Base-by-base conservation (phyloP, 2,113 vertebrate genomes). In the Chaetura pelagica region DNA sequence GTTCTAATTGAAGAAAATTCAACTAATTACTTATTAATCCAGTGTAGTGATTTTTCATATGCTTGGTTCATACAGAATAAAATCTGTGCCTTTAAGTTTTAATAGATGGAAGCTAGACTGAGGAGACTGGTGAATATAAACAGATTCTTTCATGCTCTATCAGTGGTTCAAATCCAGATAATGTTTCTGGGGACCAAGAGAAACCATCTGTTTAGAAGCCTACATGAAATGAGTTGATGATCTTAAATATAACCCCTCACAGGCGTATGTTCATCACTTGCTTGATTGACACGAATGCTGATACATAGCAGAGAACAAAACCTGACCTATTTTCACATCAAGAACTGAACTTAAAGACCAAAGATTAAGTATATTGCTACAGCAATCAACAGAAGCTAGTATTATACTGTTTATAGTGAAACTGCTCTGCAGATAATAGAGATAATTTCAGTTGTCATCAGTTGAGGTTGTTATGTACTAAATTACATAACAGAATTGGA, bases 161-260 rank as follows among this genome's bases (percentile, higher is more conserved):
- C 75, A 73, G 78, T 55, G 32, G 66, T 93, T 89, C 49, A 85
- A 66, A 90, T 86, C 67, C 69, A 84, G 57, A 88, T 67, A 62
- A 79, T 38, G 34, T 94, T 95, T 94, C 82, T 88, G 79, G 61
- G 82, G 79, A 93, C 48, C n/a, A 59, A 71, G 67, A 74, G 82
- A 86, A 96, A 95, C 94, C 90, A 96, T 95, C 94, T 96, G 91
- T 84, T 96, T 93, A 74, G 64, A 83, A 95, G 64, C 90, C 90
- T 84, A 95, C 55, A 58, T 80, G 61, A 95, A 95, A 86, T 84
- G 92, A 94, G 79, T 61, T 75, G 82, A 90, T 93, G 63, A 86
- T 90, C 85, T 96, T 62, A 91, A 90, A 94, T 88, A 92, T 90
- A 96, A 95, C 72, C 94, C 75, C 42, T 77, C 84, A 69, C 3